A percentile compares a stretch with the other conserved stretches of the same genome.
These are phyloP conservation scores for Diogma glabrata DNA, from an alignment of 2,888 invertebrate genomes.

Conservation along the genomic window DNA sequence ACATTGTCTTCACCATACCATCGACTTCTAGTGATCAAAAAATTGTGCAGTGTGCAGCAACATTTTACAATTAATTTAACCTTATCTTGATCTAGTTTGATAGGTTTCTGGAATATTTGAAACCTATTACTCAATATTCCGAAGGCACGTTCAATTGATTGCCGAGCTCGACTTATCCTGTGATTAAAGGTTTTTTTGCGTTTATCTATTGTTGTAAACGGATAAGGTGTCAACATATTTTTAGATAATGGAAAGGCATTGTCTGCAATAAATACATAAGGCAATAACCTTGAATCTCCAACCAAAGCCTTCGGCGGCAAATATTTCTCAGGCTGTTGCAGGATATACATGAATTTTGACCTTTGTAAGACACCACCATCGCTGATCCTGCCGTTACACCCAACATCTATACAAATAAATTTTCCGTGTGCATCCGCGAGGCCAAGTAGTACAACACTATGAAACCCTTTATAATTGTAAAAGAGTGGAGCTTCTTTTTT, in stretches of 20 bases:
- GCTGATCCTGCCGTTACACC: not conserved
- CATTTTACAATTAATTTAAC: constrained; percentile 2
- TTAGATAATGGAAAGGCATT: not conserved
- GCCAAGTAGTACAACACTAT: not conserved
- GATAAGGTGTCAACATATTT: not conserved
- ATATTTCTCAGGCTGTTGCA: not conserved
- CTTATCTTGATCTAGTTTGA: not conserved
- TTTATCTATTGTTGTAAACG: not conserved
- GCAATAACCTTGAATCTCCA: not conserved
- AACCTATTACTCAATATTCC: not conserved
- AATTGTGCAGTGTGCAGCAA: not conserved
- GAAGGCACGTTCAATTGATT: not conserved
- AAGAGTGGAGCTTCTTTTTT: not conserved
- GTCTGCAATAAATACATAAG: not conserved
- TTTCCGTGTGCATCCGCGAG: not conserved
- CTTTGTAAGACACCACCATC: not conserved
- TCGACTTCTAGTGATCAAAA: not conserved
- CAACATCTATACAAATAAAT: not conserved
- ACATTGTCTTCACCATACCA: not conserved
- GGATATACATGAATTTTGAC: not conserved
- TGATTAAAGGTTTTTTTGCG: not conserved
- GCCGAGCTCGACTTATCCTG: not conserved
- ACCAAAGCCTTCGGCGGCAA: not conserved
- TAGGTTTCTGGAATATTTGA: no score
- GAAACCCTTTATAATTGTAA: not conserved